A percentile compares a stretch with the other conserved stretches of the same genome.
phyloP scores from a whole-genome alignment of 2,113 vertebrate species.

The Labeo catla region DNA sequence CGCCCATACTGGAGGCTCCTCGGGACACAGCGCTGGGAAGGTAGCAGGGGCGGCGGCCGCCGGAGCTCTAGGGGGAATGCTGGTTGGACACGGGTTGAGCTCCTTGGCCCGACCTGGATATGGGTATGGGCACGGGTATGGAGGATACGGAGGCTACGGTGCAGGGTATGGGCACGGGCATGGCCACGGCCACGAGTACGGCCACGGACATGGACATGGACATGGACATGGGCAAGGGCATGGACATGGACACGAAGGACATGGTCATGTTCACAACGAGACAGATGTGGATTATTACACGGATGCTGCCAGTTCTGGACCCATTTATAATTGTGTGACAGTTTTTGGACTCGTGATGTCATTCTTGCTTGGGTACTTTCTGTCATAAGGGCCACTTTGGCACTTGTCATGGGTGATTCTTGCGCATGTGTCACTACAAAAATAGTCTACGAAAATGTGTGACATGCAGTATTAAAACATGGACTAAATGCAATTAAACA shows the following conservation, averaged over 20 bases:
- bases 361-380: constrained; percentile 27
- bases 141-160: constrained; percentile 17
- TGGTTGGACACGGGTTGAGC: constrained; percentile 53
- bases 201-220: constrained; percentile 5
- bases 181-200: constrained; percentile 12
- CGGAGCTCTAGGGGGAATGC: constrained; percentile 52
- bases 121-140: constrained; percentile 30
- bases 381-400: constrained; percentile 14
- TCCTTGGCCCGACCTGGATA: constrained; percentile 50
- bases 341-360: constrained; percentile 1
- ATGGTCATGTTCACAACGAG: constrained; percentile 26
- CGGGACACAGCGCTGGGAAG: constrained; percentile 41
- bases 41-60: constrained; percentile 53
- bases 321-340: neutral
- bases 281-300: constrained; percentile 53
- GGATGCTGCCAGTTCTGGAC: constrained; percentile 15
- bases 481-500: neutral
- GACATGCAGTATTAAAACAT: too few relatives aligned
- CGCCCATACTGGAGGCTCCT: neutral
- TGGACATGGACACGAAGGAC: constrained; percentile 26
- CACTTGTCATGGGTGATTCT: neutral
- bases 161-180: neutral
- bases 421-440: neutral
- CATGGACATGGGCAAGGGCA: constrained; percentile 18
- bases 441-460: neutral